These are phyloP conservation scores for Datnioides undecimradiatus DNA, from an alignment of 2,113 vertebrate genomes.

Conservation along the genomic window DNA sequence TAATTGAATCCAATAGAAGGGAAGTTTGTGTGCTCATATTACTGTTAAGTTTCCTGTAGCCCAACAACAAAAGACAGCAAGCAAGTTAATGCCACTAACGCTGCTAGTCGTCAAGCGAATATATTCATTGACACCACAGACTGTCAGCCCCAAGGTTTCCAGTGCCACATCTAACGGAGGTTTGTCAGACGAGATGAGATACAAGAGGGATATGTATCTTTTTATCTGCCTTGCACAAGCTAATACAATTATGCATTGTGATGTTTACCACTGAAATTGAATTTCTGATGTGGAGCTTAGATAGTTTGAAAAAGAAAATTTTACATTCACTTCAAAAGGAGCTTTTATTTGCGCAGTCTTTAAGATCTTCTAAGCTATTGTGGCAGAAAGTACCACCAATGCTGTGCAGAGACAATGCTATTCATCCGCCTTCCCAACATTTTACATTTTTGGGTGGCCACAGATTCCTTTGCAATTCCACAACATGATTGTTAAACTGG, in stretches of 20 bases:
- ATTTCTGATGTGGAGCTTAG: slow-evolving; percentile 21
- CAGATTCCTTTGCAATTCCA: slow-evolving; percentile 27
- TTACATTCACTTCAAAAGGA: slow-evolving; percentile 25
- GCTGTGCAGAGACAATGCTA: not conserved
- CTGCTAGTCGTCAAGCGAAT: slow-evolving; percentile 44
- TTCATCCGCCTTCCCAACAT: not conserved
- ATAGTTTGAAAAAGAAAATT: not conserved
- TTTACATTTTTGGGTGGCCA: slow-evolving; percentile 20
- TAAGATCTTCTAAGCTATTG: slow-evolving; percentile 28
- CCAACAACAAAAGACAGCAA: slow-evolving; percentile 39
- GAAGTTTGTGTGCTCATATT: slow-evolving; percentile 25
- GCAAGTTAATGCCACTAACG: slow-evolving; percentile 35
- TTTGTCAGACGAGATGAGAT: slow-evolving; percentile 51
- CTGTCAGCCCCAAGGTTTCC: slow-evolving; percentile 35
- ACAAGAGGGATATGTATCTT: slow-evolving; percentile 27
- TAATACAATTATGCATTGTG: slow-evolving; percentile 23
- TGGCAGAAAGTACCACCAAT: not conserved
- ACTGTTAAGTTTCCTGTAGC: slow-evolving; percentile 29
- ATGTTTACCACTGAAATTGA: slow-evolving; percentile 33
- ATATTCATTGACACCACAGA: slow-evolving; percentile 3
- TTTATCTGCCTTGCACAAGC: slow-evolving; percentile 30
- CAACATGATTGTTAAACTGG: not conserved
- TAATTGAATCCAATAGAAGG: slow-evolving; percentile 43
- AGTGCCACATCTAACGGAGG: slow-evolving; percentile 36
- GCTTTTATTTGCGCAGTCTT: slow-evolving; percentile 8